Evolutionary conservation across 2,113 vertebrate genomes (phyloP).

Genomic region (Zosterops japonicus): DNA sequence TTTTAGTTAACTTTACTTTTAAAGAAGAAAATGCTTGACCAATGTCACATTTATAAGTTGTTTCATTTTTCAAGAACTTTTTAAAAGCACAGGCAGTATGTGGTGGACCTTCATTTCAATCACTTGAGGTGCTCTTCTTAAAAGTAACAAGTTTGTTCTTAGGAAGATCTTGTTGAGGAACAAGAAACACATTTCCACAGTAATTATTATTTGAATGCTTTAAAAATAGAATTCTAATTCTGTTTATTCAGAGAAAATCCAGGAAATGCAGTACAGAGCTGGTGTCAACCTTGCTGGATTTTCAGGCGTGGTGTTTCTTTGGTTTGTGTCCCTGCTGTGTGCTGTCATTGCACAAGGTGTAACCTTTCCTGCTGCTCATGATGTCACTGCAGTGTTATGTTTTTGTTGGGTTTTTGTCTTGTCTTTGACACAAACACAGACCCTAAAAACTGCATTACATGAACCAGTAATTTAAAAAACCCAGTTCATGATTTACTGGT

Average conservation of each 20-base stretch:
- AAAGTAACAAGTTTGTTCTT: not conserved
- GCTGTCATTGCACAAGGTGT: not conserved
- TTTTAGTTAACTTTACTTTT: not conserved
- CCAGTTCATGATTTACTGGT: not conserved
- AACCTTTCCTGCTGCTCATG: not conserved
- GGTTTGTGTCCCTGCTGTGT: not conserved
- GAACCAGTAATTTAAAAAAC: not conserved
- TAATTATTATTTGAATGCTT: not conserved
- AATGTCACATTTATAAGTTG: not conserved
- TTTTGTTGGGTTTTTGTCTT: not conserved
- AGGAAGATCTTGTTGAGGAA: not conserved
- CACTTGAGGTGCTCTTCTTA: not conserved
- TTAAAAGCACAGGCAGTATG: not conserved
- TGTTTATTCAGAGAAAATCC: not conserved
- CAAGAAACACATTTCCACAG: not conserved
- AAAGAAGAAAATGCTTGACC: not conserved
- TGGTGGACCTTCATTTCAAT: not conserved
- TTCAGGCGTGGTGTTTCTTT: not conserved
- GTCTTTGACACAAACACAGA: not conserved
- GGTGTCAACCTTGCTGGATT: not conserved
- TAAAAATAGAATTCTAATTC: not conserved
- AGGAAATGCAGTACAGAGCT: not conserved
- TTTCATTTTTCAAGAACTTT: not conserved
- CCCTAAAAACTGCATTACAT: not conserved
- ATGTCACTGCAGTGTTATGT: not conserved